Conservation (phyloP, 37 sponge, comb jelly and placozoan species). For the Axinella damicornis region DNA sequence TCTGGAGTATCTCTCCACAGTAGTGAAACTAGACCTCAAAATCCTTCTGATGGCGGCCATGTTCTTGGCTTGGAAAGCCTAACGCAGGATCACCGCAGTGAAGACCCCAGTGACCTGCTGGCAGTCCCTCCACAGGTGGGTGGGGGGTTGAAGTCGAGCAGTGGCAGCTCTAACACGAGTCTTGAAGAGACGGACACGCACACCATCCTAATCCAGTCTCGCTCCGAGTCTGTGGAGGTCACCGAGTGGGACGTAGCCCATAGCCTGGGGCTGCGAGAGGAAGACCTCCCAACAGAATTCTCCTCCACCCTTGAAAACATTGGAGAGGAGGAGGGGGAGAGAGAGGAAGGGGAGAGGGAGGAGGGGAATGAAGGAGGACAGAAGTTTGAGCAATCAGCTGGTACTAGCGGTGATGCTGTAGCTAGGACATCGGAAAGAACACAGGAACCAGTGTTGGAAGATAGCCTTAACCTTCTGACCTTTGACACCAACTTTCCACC, state of each 20-base stretch:
- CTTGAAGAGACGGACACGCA: too few species aligned
- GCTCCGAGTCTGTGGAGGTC: constrained; percentile 6
- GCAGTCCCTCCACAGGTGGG: neutral
- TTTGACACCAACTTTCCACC: too few species aligned
- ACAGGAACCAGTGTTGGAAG: too few species aligned
- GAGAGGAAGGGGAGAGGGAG: neutral
- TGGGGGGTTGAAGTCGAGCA: neutral
- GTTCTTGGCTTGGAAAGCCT: too few species aligned
- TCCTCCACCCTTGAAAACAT: too few species aligned
- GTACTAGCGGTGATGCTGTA: too few species aligned
- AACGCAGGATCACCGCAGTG: too few species aligned
- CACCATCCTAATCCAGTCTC: neutral
- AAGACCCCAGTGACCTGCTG: neutral
- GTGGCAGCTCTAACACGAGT: neutral
- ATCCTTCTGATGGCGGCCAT: too few species aligned
- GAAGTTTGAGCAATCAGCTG: neutral
- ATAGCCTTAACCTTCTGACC: too few species aligned
- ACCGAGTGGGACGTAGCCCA: constrained; percentile 25
- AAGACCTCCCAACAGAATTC: neutral
- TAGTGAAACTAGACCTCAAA: too few species aligned
- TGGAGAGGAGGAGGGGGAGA: constrained; percentile 4
- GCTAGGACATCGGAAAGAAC: too few species aligned
- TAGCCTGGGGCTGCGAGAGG: constrained; percentile 10
- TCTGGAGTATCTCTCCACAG: too few species aligned
- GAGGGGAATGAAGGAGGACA: neutral